phyloP scores from a whole-genome alignment of 2,113 vertebrate species.

The Marcusenius ussheri region DNA sequence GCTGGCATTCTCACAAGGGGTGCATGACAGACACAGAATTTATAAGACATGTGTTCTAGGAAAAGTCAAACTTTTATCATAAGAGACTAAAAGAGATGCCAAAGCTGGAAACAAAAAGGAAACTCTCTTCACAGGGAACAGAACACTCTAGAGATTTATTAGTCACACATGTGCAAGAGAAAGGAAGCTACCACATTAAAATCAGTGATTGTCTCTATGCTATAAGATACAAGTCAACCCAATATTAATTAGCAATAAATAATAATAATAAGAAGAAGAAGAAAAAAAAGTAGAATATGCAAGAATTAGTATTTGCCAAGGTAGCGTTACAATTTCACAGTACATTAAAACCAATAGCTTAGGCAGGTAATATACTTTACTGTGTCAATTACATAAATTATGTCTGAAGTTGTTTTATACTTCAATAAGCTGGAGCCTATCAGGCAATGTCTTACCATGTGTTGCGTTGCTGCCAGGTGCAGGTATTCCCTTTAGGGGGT shows the following conservation, averaged over 20 bases:
- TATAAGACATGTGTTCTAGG: conserved; percentile 6
- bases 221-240: conserved; percentile 35
- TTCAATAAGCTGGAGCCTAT: conserved; percentile 55
- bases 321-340: conserved; percentile 52
- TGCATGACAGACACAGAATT: not conserved
- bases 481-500: conserved; percentile 47
- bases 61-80: conserved; percentile 14
- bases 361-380: conserved; percentile 51
- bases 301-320: conserved; percentile 46
- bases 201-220: conserved; percentile 36
- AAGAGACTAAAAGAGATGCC: not conserved
- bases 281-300: conserved; percentile 36
- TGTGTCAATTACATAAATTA: conserved; percentile 59
- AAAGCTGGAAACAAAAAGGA: not conserved
- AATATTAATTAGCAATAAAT: conserved; percentile 41
- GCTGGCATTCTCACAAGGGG: not conserved
- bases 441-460: conserved; percentile 49
- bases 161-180: not conserved
- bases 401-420: conserved; percentile 56
- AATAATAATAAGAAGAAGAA: not conserved
- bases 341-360: conserved; percentile 54
- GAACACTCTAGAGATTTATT: conserved; percentile 15
- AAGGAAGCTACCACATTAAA: conserved; percentile 22
- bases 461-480: conserved; percentile 55
- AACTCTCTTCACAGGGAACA: not conserved